phyloP scores from a whole-genome alignment of 2,113 vertebrate genomes.

The Eretmochelys imbricata region DNA sequence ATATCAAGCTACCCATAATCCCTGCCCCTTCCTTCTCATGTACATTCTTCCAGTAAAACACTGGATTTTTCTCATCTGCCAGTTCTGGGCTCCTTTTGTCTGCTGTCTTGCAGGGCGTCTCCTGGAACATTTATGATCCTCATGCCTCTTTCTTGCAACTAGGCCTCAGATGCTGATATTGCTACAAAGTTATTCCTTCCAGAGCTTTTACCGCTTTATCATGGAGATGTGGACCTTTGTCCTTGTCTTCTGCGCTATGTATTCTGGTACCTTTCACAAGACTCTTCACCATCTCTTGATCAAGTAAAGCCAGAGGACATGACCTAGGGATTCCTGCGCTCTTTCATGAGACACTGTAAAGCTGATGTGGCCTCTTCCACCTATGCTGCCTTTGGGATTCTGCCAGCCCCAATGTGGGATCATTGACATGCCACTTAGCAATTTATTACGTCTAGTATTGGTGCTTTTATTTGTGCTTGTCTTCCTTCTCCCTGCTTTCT shows the following conservation, averaged over 20 bases:
- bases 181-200: not conserved
- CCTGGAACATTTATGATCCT: not conserved
- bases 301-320: not conserved
- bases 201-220: not conserved
- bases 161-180: not conserved
- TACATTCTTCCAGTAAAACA: not conserved
- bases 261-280: not conserved
- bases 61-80: not conserved
- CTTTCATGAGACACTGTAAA: not conserved
- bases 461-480: not conserved
- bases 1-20: not conserved
- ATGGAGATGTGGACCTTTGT: not conserved
- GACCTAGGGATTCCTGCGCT: not conserved
- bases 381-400: not conserved
- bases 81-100: not conserved
- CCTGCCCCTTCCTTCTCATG: not conserved
- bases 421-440: not conserved
- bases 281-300: not conserved
- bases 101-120: constrained; percentile 5
- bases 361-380: not conserved
- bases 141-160: not conserved
- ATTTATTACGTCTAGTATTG: constrained; percentile 31
- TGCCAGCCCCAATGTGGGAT: not conserved
- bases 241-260: not conserved
- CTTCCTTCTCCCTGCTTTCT: not conserved